Conservation (phyloP, 2,888 invertebrate species). For the Torymus tubicola region DNA sequence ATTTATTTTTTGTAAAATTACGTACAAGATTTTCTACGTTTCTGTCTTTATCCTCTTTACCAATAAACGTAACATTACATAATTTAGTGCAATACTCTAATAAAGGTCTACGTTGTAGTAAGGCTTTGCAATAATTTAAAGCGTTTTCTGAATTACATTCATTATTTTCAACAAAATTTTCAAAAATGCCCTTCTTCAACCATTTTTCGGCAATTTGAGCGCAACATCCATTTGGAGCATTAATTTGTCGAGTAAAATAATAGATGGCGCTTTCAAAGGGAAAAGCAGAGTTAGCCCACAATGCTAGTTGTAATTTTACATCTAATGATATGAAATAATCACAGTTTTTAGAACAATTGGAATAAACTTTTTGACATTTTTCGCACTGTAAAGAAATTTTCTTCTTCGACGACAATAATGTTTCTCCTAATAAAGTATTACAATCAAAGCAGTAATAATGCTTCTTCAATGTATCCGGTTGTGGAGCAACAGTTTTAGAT, state of each 20-base stretch:
- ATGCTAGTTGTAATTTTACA: slow-evolving; percentile 55
- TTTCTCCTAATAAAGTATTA: neutral
- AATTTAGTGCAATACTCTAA: neutral
- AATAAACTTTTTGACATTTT: slow-evolving; percentile 7
- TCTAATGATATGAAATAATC: slow-evolving; percentile 51
- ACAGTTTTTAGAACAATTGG: neutral
- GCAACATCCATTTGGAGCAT: slow-evolving; percentile 52
- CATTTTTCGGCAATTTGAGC: slow-evolving; percentile 49
- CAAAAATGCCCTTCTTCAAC: slow-evolving; percentile 16
- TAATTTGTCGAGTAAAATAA: slow-evolving; percentile 48
- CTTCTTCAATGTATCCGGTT: slow-evolving; percentile 45
- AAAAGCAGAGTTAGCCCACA: slow-evolving; percentile 58
- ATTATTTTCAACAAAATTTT: slow-evolving; percentile 6
- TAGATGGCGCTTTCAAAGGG: slow-evolving; percentile 56
- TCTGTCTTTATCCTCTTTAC: neutral
- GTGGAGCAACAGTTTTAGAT: slow-evolving; percentile 50
- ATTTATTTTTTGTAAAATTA: neutral
- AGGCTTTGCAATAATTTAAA: neutral
- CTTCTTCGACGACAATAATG: neutral
- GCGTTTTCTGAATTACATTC: neutral
- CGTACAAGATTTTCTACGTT: neutral
- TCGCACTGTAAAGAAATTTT: slow-evolving; percentile 1
- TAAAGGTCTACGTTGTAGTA: neutral
- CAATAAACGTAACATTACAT: neutral
- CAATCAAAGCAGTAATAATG: slow-evolving; percentile 34